Percentiles rank a stretch among this genome's conserved stretches.
Evolutionary conservation across 2,797 vertebrate genomes (phyloP).

Genomic region (Phylloscopus collybita): DNA sequence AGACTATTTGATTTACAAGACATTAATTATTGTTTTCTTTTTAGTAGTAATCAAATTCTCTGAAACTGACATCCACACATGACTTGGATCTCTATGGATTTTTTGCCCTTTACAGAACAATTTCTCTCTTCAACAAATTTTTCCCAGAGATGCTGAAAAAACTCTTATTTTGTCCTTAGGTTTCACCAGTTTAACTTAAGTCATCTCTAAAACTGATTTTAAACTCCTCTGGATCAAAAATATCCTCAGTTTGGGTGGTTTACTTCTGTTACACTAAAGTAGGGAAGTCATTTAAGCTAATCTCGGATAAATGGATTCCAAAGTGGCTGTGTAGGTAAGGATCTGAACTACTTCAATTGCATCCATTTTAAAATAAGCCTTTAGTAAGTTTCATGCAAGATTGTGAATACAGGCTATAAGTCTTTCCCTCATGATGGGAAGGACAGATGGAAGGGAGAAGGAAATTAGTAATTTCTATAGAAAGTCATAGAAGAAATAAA

Average conservation of each 20-base stretch:
- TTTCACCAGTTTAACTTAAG: not conserved
- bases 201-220: not conserved
- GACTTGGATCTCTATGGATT: not conserved
- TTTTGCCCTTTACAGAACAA: not conserved
- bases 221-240: not conserved
- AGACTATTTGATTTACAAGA: not conserved
- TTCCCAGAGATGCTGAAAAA: not conserved
- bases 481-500: not conserved
- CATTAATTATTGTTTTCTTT: not conserved
- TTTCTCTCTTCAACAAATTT: not conserved
- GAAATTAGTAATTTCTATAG: not conserved
- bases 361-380: constrained; percentile 27
- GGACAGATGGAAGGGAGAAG: not conserved
- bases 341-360: constrained; percentile 8
- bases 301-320: constrained; percentile 4
- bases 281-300: not conserved
- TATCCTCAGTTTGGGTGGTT: not conserved
- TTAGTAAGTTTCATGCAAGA: not conserved
- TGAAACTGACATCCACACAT: not conserved
- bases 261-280: not conserved
- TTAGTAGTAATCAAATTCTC: constrained; percentile 26
- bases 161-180: not conserved
- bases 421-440: not conserved
- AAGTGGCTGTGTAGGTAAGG: not conserved
- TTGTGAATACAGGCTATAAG: not conserved